These are phyloP conservation scores for Podarcis siculus DNA, from an alignment of 2,797 vertebrate species.

Conservation along the genomic window DNA sequence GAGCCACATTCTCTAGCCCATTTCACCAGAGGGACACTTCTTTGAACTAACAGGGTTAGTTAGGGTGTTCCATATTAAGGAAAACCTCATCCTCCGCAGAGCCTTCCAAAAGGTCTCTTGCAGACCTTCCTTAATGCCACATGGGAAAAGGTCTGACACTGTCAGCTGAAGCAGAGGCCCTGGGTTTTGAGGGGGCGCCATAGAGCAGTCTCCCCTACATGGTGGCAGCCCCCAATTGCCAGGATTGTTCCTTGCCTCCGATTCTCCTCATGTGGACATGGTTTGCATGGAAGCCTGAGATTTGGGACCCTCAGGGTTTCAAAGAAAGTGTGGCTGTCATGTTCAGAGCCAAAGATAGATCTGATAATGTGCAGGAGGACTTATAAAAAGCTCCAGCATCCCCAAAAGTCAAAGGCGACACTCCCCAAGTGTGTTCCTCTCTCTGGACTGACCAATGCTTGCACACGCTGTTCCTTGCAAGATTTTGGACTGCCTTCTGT, in stretches of 20 bases:
- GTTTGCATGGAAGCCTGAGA: neutral
- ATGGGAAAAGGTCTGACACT: neutral
- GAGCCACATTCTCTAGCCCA: neutral
- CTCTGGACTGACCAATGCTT: too few relatives aligned
- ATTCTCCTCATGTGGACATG: neutral
- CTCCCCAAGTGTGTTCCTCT: neutral
- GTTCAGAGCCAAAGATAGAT: neutral
- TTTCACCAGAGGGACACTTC: too few relatives aligned
- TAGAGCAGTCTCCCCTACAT: too few relatives aligned
- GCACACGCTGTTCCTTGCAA: neutral
- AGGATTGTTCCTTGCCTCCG: neutral
- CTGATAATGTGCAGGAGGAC: neutral
- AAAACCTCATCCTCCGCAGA: too few relatives aligned
- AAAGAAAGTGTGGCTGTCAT: neutral
- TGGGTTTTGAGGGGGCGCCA: neutral
- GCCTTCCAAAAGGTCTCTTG: too few relatives aligned
- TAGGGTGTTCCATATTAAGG: too few relatives aligned
- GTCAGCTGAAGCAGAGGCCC: neutral
- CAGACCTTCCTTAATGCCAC: neutral
- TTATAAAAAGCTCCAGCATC: neutral
- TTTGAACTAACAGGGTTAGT: too few relatives aligned
- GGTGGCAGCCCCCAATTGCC: too few relatives aligned
- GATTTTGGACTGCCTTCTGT: neutral
- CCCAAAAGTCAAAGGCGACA: rapidly evolving
- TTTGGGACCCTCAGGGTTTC: neutral